phyloP scores from a whole-genome alignment of 2,797 vertebrate genomes.

The Brachyalestes nurse region DNA sequence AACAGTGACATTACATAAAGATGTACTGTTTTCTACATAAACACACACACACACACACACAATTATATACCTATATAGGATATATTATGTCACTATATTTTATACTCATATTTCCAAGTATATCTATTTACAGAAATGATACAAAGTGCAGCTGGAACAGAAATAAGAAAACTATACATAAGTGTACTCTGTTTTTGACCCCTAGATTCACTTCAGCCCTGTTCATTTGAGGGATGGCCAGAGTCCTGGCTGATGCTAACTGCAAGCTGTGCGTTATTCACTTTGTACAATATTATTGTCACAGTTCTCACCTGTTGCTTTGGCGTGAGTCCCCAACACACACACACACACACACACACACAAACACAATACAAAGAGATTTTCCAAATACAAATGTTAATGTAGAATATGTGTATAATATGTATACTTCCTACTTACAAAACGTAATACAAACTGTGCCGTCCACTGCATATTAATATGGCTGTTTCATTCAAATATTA shows the following conservation, averaged over 20 bases:
- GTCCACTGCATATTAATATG: not conserved
- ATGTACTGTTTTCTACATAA: too few species aligned
- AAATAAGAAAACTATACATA: not conserved
- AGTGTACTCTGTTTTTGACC: not conserved
- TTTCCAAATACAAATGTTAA: not conserved
- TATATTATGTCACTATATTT: too few species aligned
- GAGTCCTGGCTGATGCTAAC: not conserved
- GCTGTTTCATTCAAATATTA: not conserved
- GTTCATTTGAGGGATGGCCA: not conserved
- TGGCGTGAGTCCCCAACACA: constrained; percentile 34
- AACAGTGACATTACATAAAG: too few species aligned
- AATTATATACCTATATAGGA: too few species aligned
- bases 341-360: not conserved
- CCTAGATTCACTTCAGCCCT: constrained; percentile 1
- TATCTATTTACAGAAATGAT: too few species aligned
- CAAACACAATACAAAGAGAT: not conserved
- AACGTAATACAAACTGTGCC: not conserved
- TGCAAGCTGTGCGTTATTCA: not conserved
- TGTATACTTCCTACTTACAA: not conserved
- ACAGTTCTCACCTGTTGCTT: constrained; percentile 18
- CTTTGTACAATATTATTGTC: constrained; percentile 27
- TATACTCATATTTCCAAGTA: too few species aligned
- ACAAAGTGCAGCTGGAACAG: too few species aligned
- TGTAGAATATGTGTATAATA: not conserved
- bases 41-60: too few species aligned